Percentiles rank a stretch among this genome's conserved stretches.
Conservation (phyloP, 2,888 invertebrate genomes). For the Calameuta pallipes region DNA sequence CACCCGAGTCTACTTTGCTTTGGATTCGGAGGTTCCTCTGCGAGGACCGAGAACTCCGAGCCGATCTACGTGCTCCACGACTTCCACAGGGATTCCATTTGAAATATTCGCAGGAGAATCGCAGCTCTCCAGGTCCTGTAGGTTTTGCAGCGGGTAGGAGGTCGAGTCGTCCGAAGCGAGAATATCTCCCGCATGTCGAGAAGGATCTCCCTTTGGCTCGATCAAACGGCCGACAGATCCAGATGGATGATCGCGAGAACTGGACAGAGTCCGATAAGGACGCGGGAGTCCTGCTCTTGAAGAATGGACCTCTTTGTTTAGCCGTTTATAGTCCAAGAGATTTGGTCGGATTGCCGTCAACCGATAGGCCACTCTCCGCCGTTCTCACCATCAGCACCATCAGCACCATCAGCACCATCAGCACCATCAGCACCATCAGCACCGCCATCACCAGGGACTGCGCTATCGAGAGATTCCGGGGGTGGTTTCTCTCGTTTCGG, state of each 20-base stretch:
- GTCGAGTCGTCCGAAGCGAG: too few species aligned
- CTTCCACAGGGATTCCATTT: too few species aligned
- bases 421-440: conserved; percentile 9
- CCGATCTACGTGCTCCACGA: too few species aligned
- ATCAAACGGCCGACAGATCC: conserved; percentile 24
- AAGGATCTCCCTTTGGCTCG: too few species aligned
- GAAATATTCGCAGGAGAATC: too few species aligned
- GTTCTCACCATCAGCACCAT: conserved; percentile 34
- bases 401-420: conserved; percentile 18
- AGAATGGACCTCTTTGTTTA: conserved; percentile 67
- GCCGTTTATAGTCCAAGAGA: conserved; percentile 66
- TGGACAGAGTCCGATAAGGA: conserved; percentile 64
- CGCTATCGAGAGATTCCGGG: not conserved
- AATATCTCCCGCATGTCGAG: too few species aligned
- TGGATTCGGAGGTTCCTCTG: too few species aligned
- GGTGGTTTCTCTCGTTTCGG: too few species aligned
- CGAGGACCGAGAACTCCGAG: too few species aligned
- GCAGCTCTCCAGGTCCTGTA: too few species aligned
- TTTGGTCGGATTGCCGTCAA: conserved; percentile 63
- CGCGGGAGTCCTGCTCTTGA: conserved; percentile 44
- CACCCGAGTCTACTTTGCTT: too few species aligned
- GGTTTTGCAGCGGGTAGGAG: too few species aligned
- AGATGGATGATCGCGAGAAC: conserved; percentile 61
- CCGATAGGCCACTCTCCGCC: conserved; percentile 40
- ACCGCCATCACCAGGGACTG: conserved; percentile 13